Conservation (phyloP, 2,797 vertebrate genomes). For the Anguilla marmorata region DNA sequence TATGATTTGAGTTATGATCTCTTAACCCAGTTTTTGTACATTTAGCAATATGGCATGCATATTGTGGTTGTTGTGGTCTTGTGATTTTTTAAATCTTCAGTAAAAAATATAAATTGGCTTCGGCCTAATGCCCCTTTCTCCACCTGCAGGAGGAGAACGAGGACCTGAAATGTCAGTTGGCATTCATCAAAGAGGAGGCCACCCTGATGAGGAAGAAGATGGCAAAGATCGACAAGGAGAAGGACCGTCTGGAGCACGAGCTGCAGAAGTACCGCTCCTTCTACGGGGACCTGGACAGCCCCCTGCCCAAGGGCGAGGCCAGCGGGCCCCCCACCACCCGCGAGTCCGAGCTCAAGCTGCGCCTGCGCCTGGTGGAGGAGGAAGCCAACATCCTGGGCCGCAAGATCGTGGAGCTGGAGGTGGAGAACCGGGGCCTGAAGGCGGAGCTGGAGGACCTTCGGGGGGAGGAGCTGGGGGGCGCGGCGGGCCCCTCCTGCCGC, state of each 20-base stretch:
- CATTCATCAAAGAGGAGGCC: conserved; percentile 96
- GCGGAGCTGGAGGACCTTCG: conserved; percentile 95
- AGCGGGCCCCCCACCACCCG: conserved; percentile 93
- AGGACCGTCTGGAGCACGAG: conserved; percentile 93
- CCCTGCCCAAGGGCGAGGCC: conserved; percentile 94
- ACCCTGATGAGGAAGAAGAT: conserved; percentile 97
- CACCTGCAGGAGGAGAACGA: conserved; percentile 87
- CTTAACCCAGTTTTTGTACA: background rate
- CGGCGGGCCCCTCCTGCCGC: conserved; percentile 78
- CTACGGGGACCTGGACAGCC: conserved; percentile 97
- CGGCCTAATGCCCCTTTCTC: background rate
- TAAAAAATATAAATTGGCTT: background rate
- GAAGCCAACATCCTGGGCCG: conserved; percentile 97
- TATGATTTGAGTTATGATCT: background rate
- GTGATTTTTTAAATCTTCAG: background rate
- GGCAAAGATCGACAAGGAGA: conserved; percentile 98
- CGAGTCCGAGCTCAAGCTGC: conserved; percentile 94
- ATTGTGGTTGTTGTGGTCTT: background rate
- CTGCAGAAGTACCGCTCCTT: conserved; percentile 95
- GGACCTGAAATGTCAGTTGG: conserved; percentile 94
- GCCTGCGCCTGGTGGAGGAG: conserved; percentile 92
- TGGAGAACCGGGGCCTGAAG: conserved; percentile 95
- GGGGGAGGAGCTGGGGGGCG: conserved; percentile 84
- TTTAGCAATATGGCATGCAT: background rate
- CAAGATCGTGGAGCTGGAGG: conserved; percentile 97